phyloP scores from a whole-genome alignment of 2,888 invertebrate species.

The Xestia c-nigrum region DNA sequence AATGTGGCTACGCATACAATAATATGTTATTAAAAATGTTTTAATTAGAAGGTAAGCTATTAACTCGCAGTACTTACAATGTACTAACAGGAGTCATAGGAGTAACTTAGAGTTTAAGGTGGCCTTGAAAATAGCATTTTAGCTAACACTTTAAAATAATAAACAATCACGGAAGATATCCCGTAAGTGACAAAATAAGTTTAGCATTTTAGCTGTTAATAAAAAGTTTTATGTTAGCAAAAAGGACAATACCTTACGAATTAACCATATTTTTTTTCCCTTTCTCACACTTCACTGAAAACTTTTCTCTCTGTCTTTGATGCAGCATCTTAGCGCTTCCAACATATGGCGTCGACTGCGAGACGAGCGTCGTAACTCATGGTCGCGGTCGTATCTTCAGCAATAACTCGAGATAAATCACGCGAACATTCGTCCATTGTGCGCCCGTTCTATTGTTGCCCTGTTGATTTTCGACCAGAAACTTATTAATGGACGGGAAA shows the following conservation, averaged over 20 bases:
- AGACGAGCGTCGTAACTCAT: conserved; percentile 77
- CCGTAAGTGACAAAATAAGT: no score
- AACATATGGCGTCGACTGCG: conserved; percentile 72
- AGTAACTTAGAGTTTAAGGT: no score
- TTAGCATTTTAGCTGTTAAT: neutral
- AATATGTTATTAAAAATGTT: neutral
- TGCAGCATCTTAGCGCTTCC: conserved; percentile 68
- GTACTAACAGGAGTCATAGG: no score
- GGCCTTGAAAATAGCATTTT: no score
- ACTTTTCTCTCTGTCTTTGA: neutral
- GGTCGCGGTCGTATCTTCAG: conserved; percentile 63
- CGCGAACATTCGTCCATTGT: conserved; percentile 63
- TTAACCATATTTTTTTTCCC: neutral
- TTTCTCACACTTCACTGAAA: neutral
- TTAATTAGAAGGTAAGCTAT: neutral
- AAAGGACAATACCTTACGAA: neutral
- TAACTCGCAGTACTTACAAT: no score
- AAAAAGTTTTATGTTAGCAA: neutral
- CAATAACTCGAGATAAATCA: conserved; percentile 71
- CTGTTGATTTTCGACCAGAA: conserved; percentile 62
- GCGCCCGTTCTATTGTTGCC: conserved; percentile 61
- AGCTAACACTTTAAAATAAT: no score
- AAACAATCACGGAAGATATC: no score
- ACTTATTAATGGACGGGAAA: conserved; percentile 55
- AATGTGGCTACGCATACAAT: neutral